Percentiles rank a stretch among this genome's conserved stretches.
phyloP scores from a whole-genome alignment of 1,140 invertebrate genomes.

The Bombus breviceps region DNA sequence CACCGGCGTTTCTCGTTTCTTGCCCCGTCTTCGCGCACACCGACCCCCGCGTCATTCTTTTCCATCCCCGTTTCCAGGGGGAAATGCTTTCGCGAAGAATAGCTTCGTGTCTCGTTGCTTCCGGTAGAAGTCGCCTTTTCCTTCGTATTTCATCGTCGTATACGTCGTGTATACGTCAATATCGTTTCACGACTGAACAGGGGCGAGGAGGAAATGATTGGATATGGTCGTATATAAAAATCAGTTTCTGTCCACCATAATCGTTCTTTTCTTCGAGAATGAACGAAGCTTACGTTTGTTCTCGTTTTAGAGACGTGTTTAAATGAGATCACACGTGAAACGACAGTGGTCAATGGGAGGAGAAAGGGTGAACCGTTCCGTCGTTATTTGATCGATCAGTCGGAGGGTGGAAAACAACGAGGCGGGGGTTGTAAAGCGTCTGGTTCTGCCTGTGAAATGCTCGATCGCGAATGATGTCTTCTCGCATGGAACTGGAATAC shows the following conservation, averaged over 20 bases:
- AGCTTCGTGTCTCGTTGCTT: neutral
- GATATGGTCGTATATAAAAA: neutral
- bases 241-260: neutral
- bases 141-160: neutral
- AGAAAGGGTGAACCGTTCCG: neutral
- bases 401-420: neutral
- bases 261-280: neutral
- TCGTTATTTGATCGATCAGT: neutral
- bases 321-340: neutral
- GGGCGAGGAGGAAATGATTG: neutral
- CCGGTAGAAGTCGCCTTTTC: neutral
- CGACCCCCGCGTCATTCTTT: neutral
- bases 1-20: neutral
- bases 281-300: neutral
- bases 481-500: constrained; percentile 46
- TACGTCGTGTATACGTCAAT: neutral
- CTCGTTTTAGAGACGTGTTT: neutral
- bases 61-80: neutral
- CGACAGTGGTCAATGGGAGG: neutral
- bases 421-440: neutral
- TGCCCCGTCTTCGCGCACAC: neutral
- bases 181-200: neutral
- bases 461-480: constrained; percentile 46
- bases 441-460: neutral
- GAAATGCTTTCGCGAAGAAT: neutral